Evolutionary conservation across 1,140 invertebrate genomes (phyloP).

Genomic region (Zaprionus vittiger): DNA sequence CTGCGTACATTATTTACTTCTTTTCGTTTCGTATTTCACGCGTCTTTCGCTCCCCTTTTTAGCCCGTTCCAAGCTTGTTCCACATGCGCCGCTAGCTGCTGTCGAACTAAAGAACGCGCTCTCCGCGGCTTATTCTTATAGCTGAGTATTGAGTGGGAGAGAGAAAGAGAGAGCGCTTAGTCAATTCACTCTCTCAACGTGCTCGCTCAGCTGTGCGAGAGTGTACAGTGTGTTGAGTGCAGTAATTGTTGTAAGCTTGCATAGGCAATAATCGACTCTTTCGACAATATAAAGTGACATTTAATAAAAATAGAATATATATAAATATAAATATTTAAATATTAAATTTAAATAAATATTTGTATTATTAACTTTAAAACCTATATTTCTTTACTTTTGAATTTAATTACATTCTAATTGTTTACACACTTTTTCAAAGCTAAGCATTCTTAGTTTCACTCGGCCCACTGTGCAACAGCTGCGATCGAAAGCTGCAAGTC

Average conservation of each 20-base stretch:
- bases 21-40: constrained; percentile 40
- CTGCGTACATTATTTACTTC: constrained; percentile 65
- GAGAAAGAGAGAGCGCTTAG: constrained; percentile 13
- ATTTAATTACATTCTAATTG: background rate
- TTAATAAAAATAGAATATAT: too few relatives aligned
- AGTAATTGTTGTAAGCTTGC: background rate
- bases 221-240: constrained; percentile 17
- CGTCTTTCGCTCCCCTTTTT: constrained; percentile 25
- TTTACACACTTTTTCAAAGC: background rate
- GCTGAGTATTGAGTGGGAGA: constrained; percentile 12
- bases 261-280: background rate
- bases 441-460: background rate
- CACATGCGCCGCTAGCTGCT: constrained; percentile 57
- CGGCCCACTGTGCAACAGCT: constrained; percentile 15
- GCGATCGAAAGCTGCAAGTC: constrained; percentile 19
- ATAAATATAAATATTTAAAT: too few relatives aligned
- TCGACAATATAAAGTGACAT: background rate
- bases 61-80: constrained; percentile 30
- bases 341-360: too few relatives aligned
- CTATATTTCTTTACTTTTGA: background rate
- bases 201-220: constrained; percentile 49
- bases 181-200: constrained; percentile 1
- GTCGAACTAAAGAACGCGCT: constrained; percentile 67
- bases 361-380: too few relatives aligned
- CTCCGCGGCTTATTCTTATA: constrained; percentile 65